Conservation (phyloP, 2,797 vertebrate genomes). For the Lacerta viridis region DNA sequence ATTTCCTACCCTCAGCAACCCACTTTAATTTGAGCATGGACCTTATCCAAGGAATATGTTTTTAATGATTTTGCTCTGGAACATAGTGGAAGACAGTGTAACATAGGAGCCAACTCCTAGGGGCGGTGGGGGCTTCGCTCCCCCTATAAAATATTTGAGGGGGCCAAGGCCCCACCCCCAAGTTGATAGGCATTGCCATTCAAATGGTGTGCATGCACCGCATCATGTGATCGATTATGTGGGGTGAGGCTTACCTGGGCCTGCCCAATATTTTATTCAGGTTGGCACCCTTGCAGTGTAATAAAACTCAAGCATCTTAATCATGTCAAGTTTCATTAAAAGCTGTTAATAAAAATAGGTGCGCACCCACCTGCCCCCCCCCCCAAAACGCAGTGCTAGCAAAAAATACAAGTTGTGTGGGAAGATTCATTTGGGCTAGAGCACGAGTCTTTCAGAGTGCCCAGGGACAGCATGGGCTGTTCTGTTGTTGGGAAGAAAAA, state of each 20-base stretch:
- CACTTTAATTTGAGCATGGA: neutral
- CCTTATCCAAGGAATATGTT: neutral
- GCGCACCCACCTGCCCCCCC: too few species aligned
- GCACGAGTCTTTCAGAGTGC: neutral
- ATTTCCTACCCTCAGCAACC: neutral
- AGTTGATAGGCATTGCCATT: too few species aligned
- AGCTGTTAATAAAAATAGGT: neutral
- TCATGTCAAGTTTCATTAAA: neutral
- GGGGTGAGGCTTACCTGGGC: too few species aligned
- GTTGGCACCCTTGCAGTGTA: neutral
- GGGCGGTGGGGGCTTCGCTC: too few species aligned
- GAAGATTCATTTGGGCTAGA: neutral
- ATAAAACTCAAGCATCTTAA: neutral
- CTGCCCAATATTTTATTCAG: too few species aligned
- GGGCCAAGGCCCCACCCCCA: too few species aligned
- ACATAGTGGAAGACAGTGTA: neutral
- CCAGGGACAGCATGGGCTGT: neutral
- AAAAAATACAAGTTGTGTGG: neutral
- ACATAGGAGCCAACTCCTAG: too few species aligned
- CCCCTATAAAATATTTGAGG: too few species aligned
- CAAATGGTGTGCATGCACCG: too few species aligned
- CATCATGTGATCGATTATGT: too few species aligned
- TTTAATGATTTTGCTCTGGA: neutral
- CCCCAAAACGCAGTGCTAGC: neutral
- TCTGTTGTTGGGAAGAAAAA: neutral